Conservation (phyloP, 2,113 vertebrate species). For the Apodemus sylvaticus region DNA sequence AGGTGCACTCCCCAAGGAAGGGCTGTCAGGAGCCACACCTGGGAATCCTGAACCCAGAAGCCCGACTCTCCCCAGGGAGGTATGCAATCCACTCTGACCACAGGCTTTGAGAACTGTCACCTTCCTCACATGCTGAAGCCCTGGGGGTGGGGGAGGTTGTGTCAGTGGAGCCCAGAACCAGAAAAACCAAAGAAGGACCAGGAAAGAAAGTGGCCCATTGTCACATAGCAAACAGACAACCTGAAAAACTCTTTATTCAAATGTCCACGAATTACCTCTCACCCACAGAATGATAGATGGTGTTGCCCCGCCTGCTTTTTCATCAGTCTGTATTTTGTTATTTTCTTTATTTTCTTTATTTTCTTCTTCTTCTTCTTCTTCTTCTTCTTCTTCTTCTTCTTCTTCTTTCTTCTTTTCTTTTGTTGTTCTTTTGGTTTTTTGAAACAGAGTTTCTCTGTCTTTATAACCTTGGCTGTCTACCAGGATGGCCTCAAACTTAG, state of each 20-base stretch:
- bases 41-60: neutral
- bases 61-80: neutral
- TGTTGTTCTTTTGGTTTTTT: neutral
- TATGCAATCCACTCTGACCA: neutral
- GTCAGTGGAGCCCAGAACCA: neutral
- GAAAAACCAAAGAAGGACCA: constrained; percentile 28
- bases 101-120: neutral
- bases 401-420: too few species aligned
- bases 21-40: neutral
- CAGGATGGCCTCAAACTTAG: neutral
- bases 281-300: neutral
- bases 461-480: neutral
- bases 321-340: neutral
- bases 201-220: constrained; percentile 8
- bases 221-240: neutral
- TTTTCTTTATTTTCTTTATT: neutral
- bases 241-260: neutral
- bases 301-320: neutral
- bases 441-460: neutral
- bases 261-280: neutral
- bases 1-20: neutral
- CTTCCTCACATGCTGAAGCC: neutral
- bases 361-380: too few species aligned
- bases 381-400: too few species aligned
- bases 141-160: neutral